These are phyloP conservation scores for Charaxes varanes DNA, from an alignment of 1,140 invertebrate genomes.

Conservation along the genomic window DNA sequence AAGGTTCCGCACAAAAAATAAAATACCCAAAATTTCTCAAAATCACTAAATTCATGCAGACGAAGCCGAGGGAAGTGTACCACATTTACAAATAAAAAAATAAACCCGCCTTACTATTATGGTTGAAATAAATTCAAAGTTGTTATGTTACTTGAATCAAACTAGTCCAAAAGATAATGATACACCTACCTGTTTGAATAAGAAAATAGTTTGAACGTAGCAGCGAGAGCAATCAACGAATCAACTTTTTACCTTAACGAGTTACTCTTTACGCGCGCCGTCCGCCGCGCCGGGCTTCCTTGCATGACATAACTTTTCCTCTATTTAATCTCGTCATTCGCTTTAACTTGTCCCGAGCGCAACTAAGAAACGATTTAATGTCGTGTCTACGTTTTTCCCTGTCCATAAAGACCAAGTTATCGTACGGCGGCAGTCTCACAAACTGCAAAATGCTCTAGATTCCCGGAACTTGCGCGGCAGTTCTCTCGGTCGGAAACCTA, in stretches of 20 bases:
- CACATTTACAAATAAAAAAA: too few species aligned
- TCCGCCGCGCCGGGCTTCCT: constrained; percentile 14
- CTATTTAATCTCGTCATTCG: constrained; percentile 25
- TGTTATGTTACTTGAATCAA: too few species aligned
- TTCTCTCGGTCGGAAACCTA: constrained; percentile 44
- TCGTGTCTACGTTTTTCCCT: constrained; percentile 39
- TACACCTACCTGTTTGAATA: too few species aligned
- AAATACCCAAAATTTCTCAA: too few species aligned
- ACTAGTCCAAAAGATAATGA: constrained; percentile 2
- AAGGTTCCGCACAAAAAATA: too few species aligned
- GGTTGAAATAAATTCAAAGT: too few species aligned
- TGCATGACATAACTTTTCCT: constrained; percentile 27
- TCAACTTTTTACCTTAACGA: constrained; percentile 10
- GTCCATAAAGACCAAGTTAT: constrained; percentile 50
- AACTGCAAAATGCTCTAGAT: constrained; percentile 62
- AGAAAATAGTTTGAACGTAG: too few species aligned
- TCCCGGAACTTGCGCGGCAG: constrained; percentile 57
- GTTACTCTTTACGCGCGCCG: constrained; percentile 18
- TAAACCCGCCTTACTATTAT: too few species aligned
- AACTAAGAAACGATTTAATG: constrained; percentile 31
- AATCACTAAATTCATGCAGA: too few species aligned
- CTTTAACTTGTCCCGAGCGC: constrained; percentile 24
- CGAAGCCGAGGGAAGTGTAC: too few species aligned
- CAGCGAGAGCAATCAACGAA: too few species aligned
- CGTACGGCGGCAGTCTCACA: constrained; percentile 24